Conservation (phyloP, 2,113 vertebrate genomes). For the Charadrius vociferus region DNA sequence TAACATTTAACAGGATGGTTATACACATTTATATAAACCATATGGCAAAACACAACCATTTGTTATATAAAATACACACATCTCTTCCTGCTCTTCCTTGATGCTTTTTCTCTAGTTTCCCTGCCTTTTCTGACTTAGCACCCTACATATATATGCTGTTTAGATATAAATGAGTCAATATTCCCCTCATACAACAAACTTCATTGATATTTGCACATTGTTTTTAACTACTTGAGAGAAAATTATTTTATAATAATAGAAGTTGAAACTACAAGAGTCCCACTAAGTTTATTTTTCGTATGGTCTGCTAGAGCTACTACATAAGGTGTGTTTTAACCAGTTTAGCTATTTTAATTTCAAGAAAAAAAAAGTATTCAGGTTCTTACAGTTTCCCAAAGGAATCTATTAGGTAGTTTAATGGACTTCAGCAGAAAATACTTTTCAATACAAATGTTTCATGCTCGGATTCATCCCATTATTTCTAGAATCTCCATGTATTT, state of each 20-base stretch:
- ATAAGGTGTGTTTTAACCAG: not conserved
- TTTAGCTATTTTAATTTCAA: not conserved
- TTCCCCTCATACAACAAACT: not conserved
- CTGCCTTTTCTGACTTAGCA: not conserved
- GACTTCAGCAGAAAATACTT: not conserved
- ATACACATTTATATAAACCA: not conserved
- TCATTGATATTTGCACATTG: not conserved
- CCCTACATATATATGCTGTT: no score
- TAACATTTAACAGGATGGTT: not conserved
- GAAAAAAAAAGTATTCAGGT: not conserved
- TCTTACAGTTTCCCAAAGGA: not conserved
- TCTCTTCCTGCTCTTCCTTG: not conserved
- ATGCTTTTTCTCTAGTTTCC: not conserved
- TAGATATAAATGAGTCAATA: not conserved
- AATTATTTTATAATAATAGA: not conserved
- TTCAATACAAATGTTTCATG: not conserved
- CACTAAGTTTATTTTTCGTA: not conserved
- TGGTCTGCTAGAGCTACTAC: not conserved
- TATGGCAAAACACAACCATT: not conserved
- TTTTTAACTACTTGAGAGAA: not conserved
- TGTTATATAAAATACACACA: not conserved
- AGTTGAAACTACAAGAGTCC: not conserved
- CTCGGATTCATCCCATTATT: not conserved
- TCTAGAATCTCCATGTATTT: not conserved
- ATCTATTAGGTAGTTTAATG: not conserved